Conservation (phyloP, 2,113 vertebrate species). For the Heterotis niloticus region DNA sequence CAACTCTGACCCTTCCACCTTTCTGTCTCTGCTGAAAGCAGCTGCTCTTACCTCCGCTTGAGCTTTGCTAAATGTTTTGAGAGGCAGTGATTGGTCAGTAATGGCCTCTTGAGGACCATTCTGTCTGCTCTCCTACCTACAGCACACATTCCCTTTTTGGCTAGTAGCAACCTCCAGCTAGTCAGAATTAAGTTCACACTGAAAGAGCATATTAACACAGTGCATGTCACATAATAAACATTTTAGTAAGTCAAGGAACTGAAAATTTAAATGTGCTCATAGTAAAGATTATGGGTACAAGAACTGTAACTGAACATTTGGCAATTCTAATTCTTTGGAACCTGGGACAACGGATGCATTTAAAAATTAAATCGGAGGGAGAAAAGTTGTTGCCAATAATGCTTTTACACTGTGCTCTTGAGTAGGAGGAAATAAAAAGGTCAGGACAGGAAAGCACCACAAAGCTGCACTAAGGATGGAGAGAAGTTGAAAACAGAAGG, state of each 20-base stretch:
- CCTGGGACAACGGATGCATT: slow-evolving; percentile 46
- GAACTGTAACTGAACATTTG: neutral
- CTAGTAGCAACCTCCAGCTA: neutral
- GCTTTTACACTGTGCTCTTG: slow-evolving; percentile 44
- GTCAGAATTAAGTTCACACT: slow-evolving; percentile 20
- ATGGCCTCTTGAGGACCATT: slow-evolving; percentile 17
- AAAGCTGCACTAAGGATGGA: slow-evolving; percentile 1
- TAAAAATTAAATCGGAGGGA: slow-evolving; percentile 53
- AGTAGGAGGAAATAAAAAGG: slow-evolving; percentile 48
- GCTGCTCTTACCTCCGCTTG: slow-evolving; percentile 32
- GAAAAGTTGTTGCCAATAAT: slow-evolving; percentile 54
- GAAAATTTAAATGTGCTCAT: neutral
- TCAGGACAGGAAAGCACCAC: slow-evolving; percentile 41
- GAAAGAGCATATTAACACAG: neutral
- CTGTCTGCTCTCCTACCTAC: slow-evolving; percentile 16
- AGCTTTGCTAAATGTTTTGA: slow-evolving; percentile 25
- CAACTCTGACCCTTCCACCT: slow-evolving; percentile 23
- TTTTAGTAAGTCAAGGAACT: slow-evolving; percentile 28
- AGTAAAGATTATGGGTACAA: too few relatives aligned
- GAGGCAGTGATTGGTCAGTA: neutral
- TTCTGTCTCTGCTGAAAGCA: slow-evolving; percentile 17
- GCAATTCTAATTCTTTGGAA: slow-evolving; percentile 26
- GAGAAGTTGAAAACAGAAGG: slow-evolving; percentile 8
- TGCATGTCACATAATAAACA: slow-evolving; percentile 41
- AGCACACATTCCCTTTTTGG: slow-evolving; percentile 7